phyloP scores from a whole-genome alignment of 2,888 invertebrate genomes.

The Synergus japonicus region DNA sequence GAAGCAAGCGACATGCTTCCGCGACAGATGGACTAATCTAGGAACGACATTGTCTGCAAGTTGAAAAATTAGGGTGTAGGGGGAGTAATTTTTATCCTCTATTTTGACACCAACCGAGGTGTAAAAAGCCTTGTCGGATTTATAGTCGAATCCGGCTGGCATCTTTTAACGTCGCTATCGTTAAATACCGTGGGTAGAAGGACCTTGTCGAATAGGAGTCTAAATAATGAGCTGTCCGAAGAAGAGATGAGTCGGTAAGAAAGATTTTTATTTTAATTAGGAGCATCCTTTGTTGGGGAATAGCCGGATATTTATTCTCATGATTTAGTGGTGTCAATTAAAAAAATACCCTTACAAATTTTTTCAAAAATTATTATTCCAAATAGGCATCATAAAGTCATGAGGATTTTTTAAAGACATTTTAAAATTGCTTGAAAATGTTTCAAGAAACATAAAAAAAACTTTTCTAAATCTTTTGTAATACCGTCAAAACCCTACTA shows the following conservation, averaged over 20 bases:
- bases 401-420: too few species aligned
- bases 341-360: not conserved
- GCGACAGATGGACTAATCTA: conserved; percentile 34
- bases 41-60: conserved; percentile 22
- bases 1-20: conserved; percentile 11
- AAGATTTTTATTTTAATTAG: conserved; percentile 34
- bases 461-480: too few species aligned
- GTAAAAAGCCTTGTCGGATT: conserved; percentile 34
- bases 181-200: conserved; percentile 1
- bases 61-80: conserved; percentile 33
- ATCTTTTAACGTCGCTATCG: conserved; percentile 30
- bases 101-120: conserved; percentile 29
- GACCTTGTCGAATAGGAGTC: conserved; percentile 37
- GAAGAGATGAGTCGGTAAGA: conserved; percentile 17
- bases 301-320: not conserved
- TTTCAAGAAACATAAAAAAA: too few species aligned
- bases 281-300: not conserved
- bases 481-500: too few species aligned
- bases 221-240: conserved; percentile 26
- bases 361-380: not conserved
- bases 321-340: not conserved
- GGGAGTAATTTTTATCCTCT: conserved; percentile 27
- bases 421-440: too few species aligned
- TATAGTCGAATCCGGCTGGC: conserved; percentile 24
- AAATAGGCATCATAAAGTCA: too few species aligned